Percentiles rank a stretch among this genome's conserved stretches.
Conservation (phyloP, 1,140 invertebrate species). For the Formica selysi region DNA sequence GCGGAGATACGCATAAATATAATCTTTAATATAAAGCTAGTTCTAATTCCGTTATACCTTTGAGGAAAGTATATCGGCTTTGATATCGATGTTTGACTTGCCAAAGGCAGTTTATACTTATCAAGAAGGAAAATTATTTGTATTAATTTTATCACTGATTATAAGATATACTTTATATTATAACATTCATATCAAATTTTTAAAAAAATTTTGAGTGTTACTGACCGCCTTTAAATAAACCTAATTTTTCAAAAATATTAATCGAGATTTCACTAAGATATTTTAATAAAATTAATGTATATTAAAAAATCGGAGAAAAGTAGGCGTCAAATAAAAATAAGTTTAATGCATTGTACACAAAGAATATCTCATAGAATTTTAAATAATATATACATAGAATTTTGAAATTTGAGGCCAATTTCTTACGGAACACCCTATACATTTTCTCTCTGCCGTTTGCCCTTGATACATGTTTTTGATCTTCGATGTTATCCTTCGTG, state of each 20-base stretch:
- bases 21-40: conserved; percentile 25
- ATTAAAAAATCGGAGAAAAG: neutral
- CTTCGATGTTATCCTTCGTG: neutral
- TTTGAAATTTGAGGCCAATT: neutral
- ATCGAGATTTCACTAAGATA: neutral
- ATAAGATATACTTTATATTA: neutral
- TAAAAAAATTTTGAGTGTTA: too few relatives aligned
- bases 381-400: neutral
- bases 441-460: neutral
- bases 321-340: neutral
- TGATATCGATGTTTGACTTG: neutral
- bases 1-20: conserved; percentile 33
- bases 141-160: neutral
- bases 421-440: neutral
- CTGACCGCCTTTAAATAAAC: too few relatives aligned
- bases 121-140: neutral
- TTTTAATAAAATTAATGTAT: neutral
- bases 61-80: neutral
- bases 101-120: neutral
- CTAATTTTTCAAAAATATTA: neutral
- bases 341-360: too few relatives aligned
- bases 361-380: neutral
- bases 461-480: neutral
- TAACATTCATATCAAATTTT: neutral
- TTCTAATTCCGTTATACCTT: neutral